Conservation (phyloP, 2,113 vertebrate genomes). For the Enhydra lutris region DNA sequence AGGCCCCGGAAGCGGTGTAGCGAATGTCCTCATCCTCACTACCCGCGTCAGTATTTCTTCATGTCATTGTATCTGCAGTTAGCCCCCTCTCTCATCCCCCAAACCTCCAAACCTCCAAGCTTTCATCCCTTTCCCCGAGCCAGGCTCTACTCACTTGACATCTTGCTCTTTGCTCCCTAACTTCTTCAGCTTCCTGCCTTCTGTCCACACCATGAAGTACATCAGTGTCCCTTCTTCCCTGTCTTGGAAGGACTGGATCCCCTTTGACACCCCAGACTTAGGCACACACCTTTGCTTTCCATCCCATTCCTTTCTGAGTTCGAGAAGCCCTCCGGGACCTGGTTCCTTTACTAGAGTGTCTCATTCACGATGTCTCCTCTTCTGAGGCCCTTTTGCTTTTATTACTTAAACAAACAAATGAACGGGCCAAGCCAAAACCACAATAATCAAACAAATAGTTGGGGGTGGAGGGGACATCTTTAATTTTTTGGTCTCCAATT, state of each 20-base stretch:
- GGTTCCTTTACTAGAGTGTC: fast-evolving
- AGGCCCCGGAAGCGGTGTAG: background rate
- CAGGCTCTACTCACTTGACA: fast-evolving
- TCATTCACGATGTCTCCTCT: background rate
- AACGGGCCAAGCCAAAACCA: background rate
- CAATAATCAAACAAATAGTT: background rate
- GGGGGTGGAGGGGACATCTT: background rate
- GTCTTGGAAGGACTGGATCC: background rate
- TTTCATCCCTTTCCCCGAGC: too few relatives aligned
- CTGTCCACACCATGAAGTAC: background rate
- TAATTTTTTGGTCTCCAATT: background rate
- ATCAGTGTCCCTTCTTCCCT: background rate
- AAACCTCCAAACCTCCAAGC: background rate
- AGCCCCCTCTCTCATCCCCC: background rate
- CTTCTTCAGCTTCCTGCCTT: background rate
- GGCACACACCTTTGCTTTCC: background rate
- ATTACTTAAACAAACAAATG: background rate
- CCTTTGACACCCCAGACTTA: background rate
- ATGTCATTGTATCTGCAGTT: background rate
- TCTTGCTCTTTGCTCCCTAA: background rate
- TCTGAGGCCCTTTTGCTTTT: background rate
- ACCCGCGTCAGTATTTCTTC: background rate
- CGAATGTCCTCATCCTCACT: background rate
- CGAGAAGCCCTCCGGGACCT: background rate
- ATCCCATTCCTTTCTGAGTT: background rate